phyloP scores from a whole-genome alignment of 1,140 invertebrate genomes.

The Anastatus disparis region DNA sequence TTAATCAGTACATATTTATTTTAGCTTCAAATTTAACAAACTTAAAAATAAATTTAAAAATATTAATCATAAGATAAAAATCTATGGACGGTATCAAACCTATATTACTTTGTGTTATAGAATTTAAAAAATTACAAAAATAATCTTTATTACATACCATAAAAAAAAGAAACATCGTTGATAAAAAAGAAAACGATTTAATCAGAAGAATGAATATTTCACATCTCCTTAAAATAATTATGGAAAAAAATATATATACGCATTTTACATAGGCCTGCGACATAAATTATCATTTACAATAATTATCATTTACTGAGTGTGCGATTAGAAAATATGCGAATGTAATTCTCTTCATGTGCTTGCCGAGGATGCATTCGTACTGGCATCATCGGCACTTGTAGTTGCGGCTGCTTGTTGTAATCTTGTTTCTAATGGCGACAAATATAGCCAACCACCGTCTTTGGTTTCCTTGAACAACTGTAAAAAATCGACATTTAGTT shows the following conservation, averaged over 20 bases:
- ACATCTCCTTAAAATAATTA: constrained; percentile 20
- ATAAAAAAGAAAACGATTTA: no score
- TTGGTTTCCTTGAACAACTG: constrained; percentile 65
- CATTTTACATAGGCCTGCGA: constrained; percentile 24
- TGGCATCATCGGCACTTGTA: background rate
- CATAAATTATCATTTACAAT: constrained; percentile 33
- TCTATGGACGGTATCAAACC: no score
- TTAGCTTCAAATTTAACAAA: no score
- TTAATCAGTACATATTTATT: no score
- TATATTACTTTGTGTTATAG: no score
- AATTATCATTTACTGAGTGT: constrained; percentile 42
- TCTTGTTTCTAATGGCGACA: constrained; percentile 57
- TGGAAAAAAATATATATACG: constrained; percentile 10
- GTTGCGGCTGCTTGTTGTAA: constrained; percentile 39
- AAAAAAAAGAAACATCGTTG: no score
- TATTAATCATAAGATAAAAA: no score
- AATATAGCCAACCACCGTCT: constrained; percentile 63
- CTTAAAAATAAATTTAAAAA: no score
- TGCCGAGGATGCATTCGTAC: background rate
- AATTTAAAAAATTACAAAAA: no score
- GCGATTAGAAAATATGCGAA: constrained; percentile 37
- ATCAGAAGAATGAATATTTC: no score
- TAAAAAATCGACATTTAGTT: constrained; percentile 32
- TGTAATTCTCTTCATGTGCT: constrained; percentile 43
- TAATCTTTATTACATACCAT: no score